Percentiles rank a stretch among this genome's conserved stretches.
Evolutionary conservation across 2,113 vertebrate species (phyloP).

Genomic region (western clawed frog (Xenopus tropicalis)): UCB_Xtro_10.0 CM004445.2:103910001-103910500

Average conservation of each 20-base stretch:
- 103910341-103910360: conserved; percentile 7
- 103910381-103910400: background rate
- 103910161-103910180: background rate
- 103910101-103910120: no score
- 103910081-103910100: no score
- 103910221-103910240: background rate
- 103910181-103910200: conserved; percentile 14
- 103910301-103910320: background rate
- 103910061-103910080: no score
- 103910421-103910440: conserved; percentile 1
- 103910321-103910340: conserved; percentile 8
- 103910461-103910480: background rate
- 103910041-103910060: no score
- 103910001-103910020: no score
- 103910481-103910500: background rate
- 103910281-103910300: background rate
- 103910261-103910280: conserved; percentile 28
- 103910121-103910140: no score
- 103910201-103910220: background rate
- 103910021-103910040: no score
- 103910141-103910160: no score
- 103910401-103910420: background rate
- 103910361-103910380: conserved; percentile 8
- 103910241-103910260: conserved; percentile 9
- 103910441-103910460: background rate